Evolutionary conservation across 2,113 vertebrate genomes (phyloP).

Genomic region (Sapayoa aenigma): DNA sequence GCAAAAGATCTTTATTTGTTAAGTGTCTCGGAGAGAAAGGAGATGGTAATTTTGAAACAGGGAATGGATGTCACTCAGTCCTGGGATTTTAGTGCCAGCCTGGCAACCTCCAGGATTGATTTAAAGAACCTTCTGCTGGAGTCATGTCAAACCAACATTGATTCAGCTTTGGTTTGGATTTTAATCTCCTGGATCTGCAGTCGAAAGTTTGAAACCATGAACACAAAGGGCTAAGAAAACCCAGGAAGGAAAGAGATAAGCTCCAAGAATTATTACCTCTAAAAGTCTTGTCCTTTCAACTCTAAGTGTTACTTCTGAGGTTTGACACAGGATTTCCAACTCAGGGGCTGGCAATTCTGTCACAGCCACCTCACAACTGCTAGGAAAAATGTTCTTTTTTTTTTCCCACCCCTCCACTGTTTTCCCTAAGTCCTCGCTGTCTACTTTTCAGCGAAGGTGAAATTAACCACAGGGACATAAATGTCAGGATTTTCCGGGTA

Average conservation of each 20-base stretch:
- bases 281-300: neutral
- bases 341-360: neutral
- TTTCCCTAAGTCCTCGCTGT: neutral
- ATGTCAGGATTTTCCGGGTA: neutral
- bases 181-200: neutral
- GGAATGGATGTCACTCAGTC: neutral
- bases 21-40: neutral
- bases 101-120: neutral
- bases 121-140: neutral
- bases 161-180: neutral
- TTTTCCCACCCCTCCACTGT: accelerated
- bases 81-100: neutral
- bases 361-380: neutral
- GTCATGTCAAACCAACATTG: neutral
- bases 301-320: neutral
- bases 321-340: neutral
- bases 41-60: neutral
- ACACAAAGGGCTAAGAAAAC: neutral
- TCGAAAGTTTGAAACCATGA: neutral
- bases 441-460: neutral
- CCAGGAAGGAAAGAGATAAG: neutral
- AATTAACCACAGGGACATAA: neutral
- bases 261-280: neutral
- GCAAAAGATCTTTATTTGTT: constrained; percentile 17
- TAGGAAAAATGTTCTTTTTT: neutral